Conservation (phyloP, 2,113 vertebrate genomes). For the Xenus cinereus region DNA sequence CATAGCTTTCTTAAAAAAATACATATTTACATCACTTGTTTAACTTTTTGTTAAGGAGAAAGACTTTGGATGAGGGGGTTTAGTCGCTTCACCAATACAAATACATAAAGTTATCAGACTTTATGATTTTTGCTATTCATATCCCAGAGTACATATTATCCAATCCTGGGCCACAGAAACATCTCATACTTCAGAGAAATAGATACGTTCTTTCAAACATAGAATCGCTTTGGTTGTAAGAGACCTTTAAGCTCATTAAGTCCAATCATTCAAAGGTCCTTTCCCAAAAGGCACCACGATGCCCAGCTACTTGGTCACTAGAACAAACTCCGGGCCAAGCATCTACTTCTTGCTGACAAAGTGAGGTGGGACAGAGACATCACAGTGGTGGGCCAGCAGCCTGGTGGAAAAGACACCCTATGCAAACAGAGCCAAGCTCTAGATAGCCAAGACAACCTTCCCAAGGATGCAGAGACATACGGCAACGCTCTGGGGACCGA, state of each 20-base stretch:
- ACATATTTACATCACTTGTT: neutral
- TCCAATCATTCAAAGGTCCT: neutral
- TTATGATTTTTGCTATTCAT: neutral
- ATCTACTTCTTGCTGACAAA: neutral
- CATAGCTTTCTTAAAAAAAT: neutral
- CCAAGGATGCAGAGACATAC: accelerated
- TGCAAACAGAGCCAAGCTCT: accelerated
- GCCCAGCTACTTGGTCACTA: no score
- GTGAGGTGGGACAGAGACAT: accelerated
- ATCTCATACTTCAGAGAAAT: neutral
- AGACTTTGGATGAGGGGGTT: neutral
- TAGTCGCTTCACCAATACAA: neutral
- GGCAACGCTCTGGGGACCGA: accelerated
- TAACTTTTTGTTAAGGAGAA: neutral
- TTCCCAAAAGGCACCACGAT: accelerated
- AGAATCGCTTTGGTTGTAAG: neutral
- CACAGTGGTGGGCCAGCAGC: accelerated
- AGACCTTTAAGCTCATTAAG: neutral
- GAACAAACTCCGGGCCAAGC: no score
- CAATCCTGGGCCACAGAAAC: neutral
- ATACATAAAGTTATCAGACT: neutral
- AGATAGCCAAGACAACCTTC: neutral
- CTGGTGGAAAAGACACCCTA: accelerated
- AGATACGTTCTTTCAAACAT: no score
- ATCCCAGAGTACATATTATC: neutral